These are phyloP conservation scores for Drosophila lutescens DNA, from an alignment of 2,888 invertebrate genomes.

Conservation along the genomic window DNA sequence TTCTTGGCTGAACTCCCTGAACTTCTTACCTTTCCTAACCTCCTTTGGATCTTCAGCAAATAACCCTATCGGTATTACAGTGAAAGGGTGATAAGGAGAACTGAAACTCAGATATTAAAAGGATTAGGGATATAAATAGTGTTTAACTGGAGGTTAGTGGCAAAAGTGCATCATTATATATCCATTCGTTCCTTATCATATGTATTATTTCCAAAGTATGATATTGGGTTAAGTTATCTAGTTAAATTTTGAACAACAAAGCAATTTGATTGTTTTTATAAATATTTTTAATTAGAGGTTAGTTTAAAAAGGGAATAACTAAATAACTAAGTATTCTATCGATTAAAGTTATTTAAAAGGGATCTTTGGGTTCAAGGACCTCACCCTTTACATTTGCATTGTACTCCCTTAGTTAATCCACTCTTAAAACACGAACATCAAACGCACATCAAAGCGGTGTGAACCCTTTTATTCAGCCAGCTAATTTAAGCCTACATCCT, in stretches of 20 bases:
- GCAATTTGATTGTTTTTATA: no score
- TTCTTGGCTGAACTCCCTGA: conserved; percentile 41
- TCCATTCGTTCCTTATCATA: no score
- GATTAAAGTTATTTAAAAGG: not conserved
- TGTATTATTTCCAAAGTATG: no score
- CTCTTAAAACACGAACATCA: not conserved
- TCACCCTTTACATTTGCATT: conserved; percentile 5
- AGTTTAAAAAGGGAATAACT: no score
- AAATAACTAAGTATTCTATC: no score
- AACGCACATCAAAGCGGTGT: conserved; percentile 25
- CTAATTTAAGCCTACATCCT: conserved; percentile 24
- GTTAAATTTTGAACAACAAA: no score
- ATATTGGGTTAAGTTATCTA: no score
- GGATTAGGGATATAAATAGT: no score
- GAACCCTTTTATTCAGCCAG: conserved; percentile 1
- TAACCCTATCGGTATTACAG: conserved; percentile 7
- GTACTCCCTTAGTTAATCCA: not conserved
- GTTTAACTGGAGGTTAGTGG: no score
- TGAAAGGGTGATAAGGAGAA: conserved; percentile 9
- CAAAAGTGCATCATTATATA: no score
- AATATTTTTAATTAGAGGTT: no score
- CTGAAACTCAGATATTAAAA: not conserved
- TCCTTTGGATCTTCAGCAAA: conserved; percentile 20
- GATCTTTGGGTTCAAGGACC: not conserved
- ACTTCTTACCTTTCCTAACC: conserved; percentile 17